Percentiles rank a stretch among this genome's conserved stretches.
Conservation (phyloP, 2,113 vertebrate genomes). For the Grammomys dolichurus region DNA sequence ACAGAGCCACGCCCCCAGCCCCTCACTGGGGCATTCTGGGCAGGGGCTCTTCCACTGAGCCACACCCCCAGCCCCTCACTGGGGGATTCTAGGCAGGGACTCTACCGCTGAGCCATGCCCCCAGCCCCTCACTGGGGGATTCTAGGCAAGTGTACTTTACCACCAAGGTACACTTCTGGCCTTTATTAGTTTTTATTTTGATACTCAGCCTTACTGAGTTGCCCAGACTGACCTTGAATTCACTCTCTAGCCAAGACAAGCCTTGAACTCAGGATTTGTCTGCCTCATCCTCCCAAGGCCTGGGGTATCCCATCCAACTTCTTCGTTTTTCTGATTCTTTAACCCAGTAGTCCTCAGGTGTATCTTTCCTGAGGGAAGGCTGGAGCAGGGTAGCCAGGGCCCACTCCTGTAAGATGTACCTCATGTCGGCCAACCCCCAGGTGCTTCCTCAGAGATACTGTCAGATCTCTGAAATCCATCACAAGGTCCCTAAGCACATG, state of each 20-base stretch:
- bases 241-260: background rate
- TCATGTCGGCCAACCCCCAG: background rate
- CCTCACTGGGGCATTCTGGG: background rate
- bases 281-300: no score
- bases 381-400: background rate
- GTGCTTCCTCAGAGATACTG: background rate
- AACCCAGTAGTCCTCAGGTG: background rate
- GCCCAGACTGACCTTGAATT: background rate
- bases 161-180: background rate
- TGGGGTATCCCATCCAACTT: background rate
- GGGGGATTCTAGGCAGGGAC: background rate
- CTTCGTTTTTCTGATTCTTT: background rate
- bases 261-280: background rate
- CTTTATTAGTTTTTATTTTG: background rate
- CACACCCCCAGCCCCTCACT: background rate
- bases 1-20: background rate
- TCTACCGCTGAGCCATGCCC: background rate
- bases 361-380: background rate
- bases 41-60: background rate
- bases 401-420: background rate
- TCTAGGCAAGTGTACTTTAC: background rate
- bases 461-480: background rate
- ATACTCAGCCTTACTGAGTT: background rate
- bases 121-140: background rate
- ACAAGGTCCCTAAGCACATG: background rate